Evolutionary conservation across 2,888 invertebrate genomes (phyloP).

Genomic region (Xylophagus ater): DNA sequence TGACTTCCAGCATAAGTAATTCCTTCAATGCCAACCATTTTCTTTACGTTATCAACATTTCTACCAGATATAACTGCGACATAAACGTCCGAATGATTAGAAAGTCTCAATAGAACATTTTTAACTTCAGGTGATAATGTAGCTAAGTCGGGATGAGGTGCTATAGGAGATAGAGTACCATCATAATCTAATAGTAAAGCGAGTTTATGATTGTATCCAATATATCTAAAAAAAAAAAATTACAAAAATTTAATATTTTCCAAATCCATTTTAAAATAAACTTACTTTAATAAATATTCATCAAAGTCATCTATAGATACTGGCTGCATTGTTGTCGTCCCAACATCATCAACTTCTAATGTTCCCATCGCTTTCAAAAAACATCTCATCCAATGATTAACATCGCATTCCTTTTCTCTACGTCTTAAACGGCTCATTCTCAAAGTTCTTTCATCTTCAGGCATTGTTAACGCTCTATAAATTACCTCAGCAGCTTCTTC

Average conservation of each 20-base stretch:
- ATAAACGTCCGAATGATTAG: conserved; percentile 76
- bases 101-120: conserved; percentile 67
- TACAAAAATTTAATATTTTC: not conserved
- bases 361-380: conserved; percentile 83
- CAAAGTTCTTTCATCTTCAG: conserved; percentile 73
- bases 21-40: conserved; percentile 84
- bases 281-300: conserved; percentile 75
- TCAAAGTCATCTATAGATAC: conserved; percentile 87
- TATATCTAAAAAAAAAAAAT: conserved; percentile 49
- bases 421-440: conserved; percentile 76
- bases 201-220: conserved; percentile 74
- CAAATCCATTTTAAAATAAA: conserved; percentile 1
- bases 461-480: conserved; percentile 80
- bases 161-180: conserved; percentile 79
- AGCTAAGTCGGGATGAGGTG: conserved; percentile 83
- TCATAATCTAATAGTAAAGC: conserved; percentile 78
- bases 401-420: conserved; percentile 71
- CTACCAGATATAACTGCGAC: conserved; percentile 79
- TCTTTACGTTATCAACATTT: conserved; percentile 76
- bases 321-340: conserved; percentile 77
- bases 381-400: conserved; percentile 79
- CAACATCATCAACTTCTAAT: conserved; percentile 68
- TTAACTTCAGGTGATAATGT: conserved; percentile 74
- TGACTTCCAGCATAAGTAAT: conserved; percentile 87
- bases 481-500: conserved; percentile 79